Base-by-base conservation (phyloP, 2,888 invertebrate genomes). In the Cheilosia scutellata region DNA sequence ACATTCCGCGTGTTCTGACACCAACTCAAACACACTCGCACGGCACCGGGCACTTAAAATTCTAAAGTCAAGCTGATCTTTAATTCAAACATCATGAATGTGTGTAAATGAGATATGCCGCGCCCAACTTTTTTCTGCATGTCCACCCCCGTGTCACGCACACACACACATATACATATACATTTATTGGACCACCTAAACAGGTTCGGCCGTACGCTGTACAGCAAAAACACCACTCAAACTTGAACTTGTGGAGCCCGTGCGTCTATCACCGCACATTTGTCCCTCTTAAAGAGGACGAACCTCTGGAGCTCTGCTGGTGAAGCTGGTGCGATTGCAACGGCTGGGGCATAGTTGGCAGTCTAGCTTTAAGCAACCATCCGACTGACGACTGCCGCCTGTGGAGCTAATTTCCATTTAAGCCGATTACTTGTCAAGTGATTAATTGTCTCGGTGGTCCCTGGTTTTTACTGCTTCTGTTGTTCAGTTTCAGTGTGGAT, bases 321-420 rank as follows among this genome's bases (percentile, higher is more conserved):
- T 51, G 65, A 29, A 37, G 62, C 27, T 78, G 68, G 42, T 68
- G 66, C 42, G 31, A 16, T 29, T 63, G 51, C 29, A 27, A 33
- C 49, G 55, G 53, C 25, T 60, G 37, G 51, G 13, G 37, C 42
- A 76, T 25, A 65, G 77, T 60, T 71, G 49, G 55, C 53, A 77
- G 70, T 60, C 83, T 72, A 72, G 76, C 78, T 71, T 68, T 42
- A 62, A 80, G 68, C 78, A 71, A 78, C 70, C 71, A 70, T 47
- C 77, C 71, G 82, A 86, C 86, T 86, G 86, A 74, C 71, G 82
- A 86, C 86, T 86, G 86, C 77, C 78, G 86, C 77, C 78, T 84
- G 87, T 77, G 86, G 86, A 87, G 87, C 86, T 88, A 87, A 88
- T 88, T 88, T 87, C 87, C 88, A 88, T 88, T 87, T 88, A 88